Percentiles rank a stretch among this genome's conserved stretches.
phyloP scores from a whole-genome alignment of 2,888 invertebrate species.

The Glyphotaelius pellucidus region DNA sequence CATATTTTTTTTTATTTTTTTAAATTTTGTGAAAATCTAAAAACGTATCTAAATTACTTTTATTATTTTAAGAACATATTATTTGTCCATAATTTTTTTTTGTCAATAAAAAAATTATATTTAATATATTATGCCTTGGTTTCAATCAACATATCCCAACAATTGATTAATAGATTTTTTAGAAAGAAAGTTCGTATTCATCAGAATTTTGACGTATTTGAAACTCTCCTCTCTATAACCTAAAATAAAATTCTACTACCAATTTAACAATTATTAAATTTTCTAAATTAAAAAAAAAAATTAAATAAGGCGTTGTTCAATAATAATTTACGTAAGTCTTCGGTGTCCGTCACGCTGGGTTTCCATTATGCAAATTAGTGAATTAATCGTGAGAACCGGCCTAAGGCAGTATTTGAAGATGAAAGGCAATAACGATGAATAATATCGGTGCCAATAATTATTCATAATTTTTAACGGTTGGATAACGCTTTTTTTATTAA shows the following conservation, averaged over 20 bases:
- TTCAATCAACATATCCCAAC: too few relatives aligned
- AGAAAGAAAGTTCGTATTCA: background rate
- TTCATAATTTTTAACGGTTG: background rate
- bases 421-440: constrained; percentile 12
- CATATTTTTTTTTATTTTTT: too few relatives aligned
- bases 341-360: background rate
- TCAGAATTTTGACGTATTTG: background rate
- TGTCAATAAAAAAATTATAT: too few relatives aligned
- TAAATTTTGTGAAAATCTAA: too few relatives aligned
- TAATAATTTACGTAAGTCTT: background rate
- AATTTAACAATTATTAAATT: background rate
- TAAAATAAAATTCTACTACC: background rate
- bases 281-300: background rate
- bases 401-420: background rate
- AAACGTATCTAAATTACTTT: too few relatives aligned
- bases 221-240: background rate
- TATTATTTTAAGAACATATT: too few relatives aligned
- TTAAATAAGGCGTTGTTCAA: background rate
- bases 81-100: too few relatives aligned
- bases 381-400: constrained; percentile 31
- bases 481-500: background rate
- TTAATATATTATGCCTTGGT: too few relatives aligned
- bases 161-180: background rate
- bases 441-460: constrained; percentile 3
- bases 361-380: background rate